Percentiles rank a stretch among this genome's conserved stretches.
Evolutionary conservation across 2,888 invertebrate species (phyloP).

Genomic region (Pseudococcus viburni): DNA sequence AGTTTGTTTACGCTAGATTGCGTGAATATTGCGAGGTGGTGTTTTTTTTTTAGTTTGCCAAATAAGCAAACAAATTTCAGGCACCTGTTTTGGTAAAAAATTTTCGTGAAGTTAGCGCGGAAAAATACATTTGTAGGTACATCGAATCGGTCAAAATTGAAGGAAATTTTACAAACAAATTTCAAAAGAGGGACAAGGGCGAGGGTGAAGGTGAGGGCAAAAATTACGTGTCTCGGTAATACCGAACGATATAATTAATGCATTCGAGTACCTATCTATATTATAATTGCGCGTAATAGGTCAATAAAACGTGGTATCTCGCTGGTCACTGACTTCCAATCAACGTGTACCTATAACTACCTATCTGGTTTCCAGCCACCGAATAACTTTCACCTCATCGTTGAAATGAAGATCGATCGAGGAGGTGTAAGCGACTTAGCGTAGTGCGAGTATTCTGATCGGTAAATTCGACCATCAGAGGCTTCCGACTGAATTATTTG

Average conservation of each 20-base stretch:
- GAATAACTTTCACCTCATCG: constrained; percentile 57
- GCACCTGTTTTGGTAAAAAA: too few relatives aligned
- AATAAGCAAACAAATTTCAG: too few relatives aligned
- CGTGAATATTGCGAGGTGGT: too few relatives aligned
- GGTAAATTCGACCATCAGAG: constrained; percentile 61
- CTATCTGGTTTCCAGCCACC: constrained; percentile 60
- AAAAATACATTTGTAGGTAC: too few relatives aligned
- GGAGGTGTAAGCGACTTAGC: constrained; percentile 8
- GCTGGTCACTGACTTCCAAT: constrained; percentile 63
- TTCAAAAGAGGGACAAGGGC: background rate
- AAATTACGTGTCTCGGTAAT: background rate
- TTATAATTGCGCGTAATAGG: constrained; percentile 62
- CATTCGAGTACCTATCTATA: background rate
- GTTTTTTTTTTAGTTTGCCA: too few relatives aligned
- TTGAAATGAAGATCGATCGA: constrained; percentile 54
- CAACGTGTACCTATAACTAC: constrained; percentile 35
- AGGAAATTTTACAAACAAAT: background rate
- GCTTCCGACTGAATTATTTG: constrained; percentile 36
- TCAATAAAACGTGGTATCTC: constrained; percentile 40
- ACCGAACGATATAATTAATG: background rate
- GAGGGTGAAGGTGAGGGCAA: background rate
- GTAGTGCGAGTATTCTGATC: constrained; percentile 57
- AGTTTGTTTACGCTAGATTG: too few relatives aligned
- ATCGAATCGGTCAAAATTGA: background rate
- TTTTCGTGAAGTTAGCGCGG: too few relatives aligned